phyloP scores from a whole-genome alignment of 2,888 invertebrate species.

The Chloroclysta siterata region DNA sequence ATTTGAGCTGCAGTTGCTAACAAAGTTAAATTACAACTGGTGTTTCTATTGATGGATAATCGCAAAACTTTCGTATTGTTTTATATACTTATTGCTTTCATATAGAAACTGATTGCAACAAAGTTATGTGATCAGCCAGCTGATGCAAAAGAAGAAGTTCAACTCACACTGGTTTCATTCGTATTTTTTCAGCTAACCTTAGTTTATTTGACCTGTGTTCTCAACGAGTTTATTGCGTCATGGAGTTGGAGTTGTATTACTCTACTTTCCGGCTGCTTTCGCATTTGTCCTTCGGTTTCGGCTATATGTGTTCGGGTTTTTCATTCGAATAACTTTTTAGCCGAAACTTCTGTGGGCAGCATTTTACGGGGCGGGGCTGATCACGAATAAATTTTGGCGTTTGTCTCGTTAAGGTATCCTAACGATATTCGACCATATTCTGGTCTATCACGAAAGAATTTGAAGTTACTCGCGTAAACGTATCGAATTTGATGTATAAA shows the following conservation, averaged over 20 bases:
- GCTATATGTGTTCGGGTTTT: slow-evolving; percentile 32
- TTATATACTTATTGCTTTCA: no score
- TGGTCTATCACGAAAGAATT: no score
- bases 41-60: no score
- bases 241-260: slow-evolving; percentile 55
- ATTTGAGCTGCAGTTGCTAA: no score
- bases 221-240: slow-evolving; percentile 54
- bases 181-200: slow-evolving; percentile 38
- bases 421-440: no score
- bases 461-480: no score
- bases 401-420: no score
- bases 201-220: slow-evolving; percentile 49
- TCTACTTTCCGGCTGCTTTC: slow-evolving; percentile 46
- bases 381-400: neutral
- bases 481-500: no score
- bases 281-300: slow-evolving; percentile 27
- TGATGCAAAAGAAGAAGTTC: neutral
- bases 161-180: slow-evolving; percentile 36
- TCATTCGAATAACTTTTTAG: slow-evolving; percentile 27
- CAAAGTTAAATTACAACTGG: no score
- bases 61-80: no score
- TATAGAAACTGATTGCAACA: no score
- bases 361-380: slow-evolving; percentile 19
- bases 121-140: no score
- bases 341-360: slow-evolving; percentile 17